Percentiles rank a stretch among this genome's conserved stretches.
phyloP scores from a whole-genome alignment of 2,113 vertebrate species.

The Erinaceus europaeus region DNA sequence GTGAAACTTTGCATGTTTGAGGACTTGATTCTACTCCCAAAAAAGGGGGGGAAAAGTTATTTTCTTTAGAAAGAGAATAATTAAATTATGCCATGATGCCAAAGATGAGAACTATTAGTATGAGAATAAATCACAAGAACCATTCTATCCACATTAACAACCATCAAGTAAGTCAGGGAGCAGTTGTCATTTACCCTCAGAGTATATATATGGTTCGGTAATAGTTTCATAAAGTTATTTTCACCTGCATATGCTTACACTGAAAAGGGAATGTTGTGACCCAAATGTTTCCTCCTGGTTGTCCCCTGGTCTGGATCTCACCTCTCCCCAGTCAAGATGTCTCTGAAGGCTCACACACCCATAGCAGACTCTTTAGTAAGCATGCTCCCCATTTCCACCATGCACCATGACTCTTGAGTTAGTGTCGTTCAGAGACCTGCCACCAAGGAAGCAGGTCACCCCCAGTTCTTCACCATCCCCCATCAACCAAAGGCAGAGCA shows the following conservation, averaged over 20 bases:
- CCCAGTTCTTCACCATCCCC: not conserved
- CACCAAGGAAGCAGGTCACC: constrained; percentile 52
- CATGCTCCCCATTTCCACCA: constrained; percentile 72
- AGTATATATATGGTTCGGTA: not conserved
- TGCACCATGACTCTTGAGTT: constrained; percentile 58
- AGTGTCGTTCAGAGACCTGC: constrained; percentile 44
- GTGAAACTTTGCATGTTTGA: too few species aligned
- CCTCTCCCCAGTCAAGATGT: not conserved
- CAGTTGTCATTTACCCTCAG: not conserved
- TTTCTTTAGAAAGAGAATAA: not conserved
- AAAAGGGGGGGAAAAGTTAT: not conserved
- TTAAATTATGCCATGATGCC: not conserved
- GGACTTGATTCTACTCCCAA: too few species aligned
- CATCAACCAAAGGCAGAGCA: not conserved
- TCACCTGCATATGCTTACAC: not conserved
- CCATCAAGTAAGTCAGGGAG: not conserved
- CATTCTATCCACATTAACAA: not conserved
- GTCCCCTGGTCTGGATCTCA: not conserved
- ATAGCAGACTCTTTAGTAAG: constrained; percentile 14
- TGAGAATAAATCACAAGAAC: not conserved
- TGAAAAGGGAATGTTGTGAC: not conserved
- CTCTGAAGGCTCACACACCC: not conserved
- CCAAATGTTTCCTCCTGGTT: not conserved
- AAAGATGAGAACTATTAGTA: not conserved
- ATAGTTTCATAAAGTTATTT: not conserved